Evolutionary conservation across 2,113 vertebrate genomes (phyloP).

Genomic region (Astur gentilis): DNA sequence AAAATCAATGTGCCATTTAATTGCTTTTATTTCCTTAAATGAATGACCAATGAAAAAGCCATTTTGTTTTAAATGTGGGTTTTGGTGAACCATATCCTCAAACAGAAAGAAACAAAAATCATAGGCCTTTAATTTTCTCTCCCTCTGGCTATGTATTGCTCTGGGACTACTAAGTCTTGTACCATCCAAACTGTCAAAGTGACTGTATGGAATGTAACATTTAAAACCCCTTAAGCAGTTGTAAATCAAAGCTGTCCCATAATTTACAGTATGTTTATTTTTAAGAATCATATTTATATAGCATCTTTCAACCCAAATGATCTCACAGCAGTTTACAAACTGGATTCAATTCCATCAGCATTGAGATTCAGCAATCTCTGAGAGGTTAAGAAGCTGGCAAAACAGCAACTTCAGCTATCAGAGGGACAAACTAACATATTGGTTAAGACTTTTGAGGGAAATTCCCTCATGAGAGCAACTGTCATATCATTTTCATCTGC

Average conservation of each 20-base stretch:
- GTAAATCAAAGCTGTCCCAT: background rate
- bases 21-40: conserved; percentile 37
- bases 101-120: background rate
- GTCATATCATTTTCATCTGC: background rate
- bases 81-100: background rate
- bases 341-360: background rate
- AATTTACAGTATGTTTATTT: background rate
- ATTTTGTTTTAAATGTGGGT: background rate
- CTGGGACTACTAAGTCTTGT: background rate
- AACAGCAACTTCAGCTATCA: background rate
- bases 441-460: background rate
- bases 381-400: background rate
- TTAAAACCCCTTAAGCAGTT: background rate
- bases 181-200: background rate
- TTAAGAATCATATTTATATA: background rate
- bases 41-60: conserved; percentile 5
- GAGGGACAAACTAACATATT: background rate
- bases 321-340: background rate
- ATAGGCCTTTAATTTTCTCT: background rate
- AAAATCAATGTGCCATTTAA: conserved; percentile 43
- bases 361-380: background rate
- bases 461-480: background rate
- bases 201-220: background rate
- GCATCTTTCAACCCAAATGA: background rate
- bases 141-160: background rate